Conservation (phyloP, 2,888 invertebrate species). For the Lasioglossum lativentre region DNA sequence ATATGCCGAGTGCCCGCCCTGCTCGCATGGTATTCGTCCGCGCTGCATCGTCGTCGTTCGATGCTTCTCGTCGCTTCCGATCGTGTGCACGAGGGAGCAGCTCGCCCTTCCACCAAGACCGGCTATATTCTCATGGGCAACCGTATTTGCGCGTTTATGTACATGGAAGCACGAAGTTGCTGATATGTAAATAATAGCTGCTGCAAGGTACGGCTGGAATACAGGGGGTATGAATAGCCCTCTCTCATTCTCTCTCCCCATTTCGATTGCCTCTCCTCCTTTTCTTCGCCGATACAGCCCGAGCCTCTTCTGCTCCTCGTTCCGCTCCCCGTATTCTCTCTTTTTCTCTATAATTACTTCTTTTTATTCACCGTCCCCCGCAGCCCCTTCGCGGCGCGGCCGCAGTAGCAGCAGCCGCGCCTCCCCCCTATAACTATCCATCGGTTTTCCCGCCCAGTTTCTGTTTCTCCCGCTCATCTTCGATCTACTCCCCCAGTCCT, state of each 20-base stretch:
- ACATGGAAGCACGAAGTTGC: conserved; percentile 69
- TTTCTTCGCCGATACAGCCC: conserved; percentile 45
- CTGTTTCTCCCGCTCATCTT: conserved; percentile 55
- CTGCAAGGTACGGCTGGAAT: conserved; percentile 59
- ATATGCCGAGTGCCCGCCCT: conserved; percentile 23
- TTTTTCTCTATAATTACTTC: conserved; percentile 48
- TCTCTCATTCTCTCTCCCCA: conserved; percentile 24
- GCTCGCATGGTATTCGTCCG: conserved; percentile 30
- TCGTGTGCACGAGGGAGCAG: background rate
- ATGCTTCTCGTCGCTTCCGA: background rate
- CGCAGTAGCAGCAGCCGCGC: background rate
- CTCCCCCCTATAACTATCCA: conserved; percentile 41
- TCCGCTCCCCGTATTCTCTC: conserved; percentile 20
- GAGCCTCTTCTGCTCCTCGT: conserved; percentile 29
- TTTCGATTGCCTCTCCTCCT: conserved; percentile 48
- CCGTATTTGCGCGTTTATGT: conserved; percentile 68
- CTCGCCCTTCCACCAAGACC: background rate
- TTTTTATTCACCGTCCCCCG: conserved; percentile 19
- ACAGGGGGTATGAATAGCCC: conserved; percentile 54
- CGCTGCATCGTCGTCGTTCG: conserved; percentile 20
- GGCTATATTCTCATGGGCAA: conserved; percentile 61
- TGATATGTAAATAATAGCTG: conserved; percentile 78
- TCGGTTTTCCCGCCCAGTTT: conserved; percentile 52
- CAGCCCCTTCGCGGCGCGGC: background rate
- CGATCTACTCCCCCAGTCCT: conserved; percentile 36